A percentile compares a stretch with the other conserved stretches of the same genome.
phyloP scores from a whole-genome alignment of 2,113 vertebrate species.

The Aleadryas rufinucha region DNA sequence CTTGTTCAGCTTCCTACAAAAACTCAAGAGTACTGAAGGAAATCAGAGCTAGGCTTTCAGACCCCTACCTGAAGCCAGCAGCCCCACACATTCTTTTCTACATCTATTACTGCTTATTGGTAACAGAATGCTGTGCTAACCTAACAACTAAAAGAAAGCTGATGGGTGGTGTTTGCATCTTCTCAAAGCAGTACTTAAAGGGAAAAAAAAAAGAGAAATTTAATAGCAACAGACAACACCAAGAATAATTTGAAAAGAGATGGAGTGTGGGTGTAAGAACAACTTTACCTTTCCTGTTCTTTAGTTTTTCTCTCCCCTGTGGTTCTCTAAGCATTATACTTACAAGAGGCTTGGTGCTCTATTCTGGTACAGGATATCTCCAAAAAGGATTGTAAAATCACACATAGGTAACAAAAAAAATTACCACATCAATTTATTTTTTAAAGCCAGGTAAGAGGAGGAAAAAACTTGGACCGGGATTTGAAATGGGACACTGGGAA shows the following conservation, averaged over 20 bases:
- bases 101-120: not conserved
- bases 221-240: not conserved
- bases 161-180: not conserved
- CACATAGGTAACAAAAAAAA: not conserved
- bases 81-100: not conserved
- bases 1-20: not conserved
- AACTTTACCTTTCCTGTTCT: not conserved
- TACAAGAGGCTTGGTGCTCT: not conserved
- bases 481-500: not conserved
- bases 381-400: not conserved
- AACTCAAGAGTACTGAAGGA: not conserved
- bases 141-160: not conserved
- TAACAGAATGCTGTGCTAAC: not conserved
- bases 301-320: not conserved
- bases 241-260: not conserved
- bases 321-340: not conserved
- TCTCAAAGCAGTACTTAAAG: not conserved
- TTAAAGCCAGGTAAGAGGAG: not conserved
- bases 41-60: not conserved
- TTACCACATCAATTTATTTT: not conserved
- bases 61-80: not conserved
- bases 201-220: not conserved
- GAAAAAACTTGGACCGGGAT: not conserved
- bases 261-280: not conserved
- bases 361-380: not conserved